Percentiles rank a stretch among this genome's conserved stretches.
Evolutionary conservation across 1,140 invertebrate species (phyloP).

Genomic region (Formica selysi): DNA sequence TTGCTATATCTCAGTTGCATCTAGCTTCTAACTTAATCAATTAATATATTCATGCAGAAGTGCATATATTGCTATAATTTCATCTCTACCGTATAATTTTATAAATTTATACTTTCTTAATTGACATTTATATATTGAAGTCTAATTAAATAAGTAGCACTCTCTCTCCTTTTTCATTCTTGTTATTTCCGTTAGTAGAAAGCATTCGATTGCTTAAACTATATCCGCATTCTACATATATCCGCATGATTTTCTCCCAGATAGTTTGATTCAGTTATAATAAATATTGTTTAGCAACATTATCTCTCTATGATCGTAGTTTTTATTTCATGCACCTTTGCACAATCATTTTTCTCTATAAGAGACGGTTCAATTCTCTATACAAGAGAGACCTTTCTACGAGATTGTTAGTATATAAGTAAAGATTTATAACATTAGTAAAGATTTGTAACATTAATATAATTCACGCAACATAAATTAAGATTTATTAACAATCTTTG

Average conservation of each 20-base stretch:
- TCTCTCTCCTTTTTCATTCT: neutral
- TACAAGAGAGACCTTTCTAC: neutral
- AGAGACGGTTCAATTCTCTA: neutral
- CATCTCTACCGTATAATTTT: too few relatives aligned
- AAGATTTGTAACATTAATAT: too few relatives aligned
- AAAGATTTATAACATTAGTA: too few relatives aligned
- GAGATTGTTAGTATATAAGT: too few relatives aligned
- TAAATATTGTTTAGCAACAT: neutral
- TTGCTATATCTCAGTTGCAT: too few relatives aligned
- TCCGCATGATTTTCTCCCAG: neutral
- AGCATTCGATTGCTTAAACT: slow-evolving; percentile 3
- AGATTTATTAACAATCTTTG: neutral
- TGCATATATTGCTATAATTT: neutral
- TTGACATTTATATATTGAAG: neutral
- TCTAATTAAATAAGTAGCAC: neutral
- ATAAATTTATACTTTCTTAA: slow-evolving; percentile 9
- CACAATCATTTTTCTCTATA: neutral
- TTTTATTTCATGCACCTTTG: neutral
- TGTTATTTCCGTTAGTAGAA: neutral
- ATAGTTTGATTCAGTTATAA: neutral
- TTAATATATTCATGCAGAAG: neutral
- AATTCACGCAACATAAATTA: neutral
- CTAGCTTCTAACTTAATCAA: neutral
- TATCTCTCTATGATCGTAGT: slow-evolving; percentile 10
- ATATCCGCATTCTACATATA: neutral